Evolutionary conservation across 1,140 invertebrate species (phyloP).

Genomic region (Aradophagus sp.): DNA sequence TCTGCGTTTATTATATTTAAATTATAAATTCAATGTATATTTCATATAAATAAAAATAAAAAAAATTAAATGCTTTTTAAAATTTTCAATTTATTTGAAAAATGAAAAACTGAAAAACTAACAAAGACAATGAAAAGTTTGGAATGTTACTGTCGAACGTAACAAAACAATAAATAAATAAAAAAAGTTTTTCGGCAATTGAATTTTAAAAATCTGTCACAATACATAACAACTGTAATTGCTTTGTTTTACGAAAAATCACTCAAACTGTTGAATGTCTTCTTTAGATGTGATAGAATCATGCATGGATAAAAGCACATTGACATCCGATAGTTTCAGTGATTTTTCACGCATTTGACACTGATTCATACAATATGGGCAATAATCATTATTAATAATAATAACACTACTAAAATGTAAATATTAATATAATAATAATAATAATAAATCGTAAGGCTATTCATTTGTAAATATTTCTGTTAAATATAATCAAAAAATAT

Average conservation of each 20-base stretch:
- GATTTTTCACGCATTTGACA: constrained; percentile 20
- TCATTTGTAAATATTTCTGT: constrained; percentile 70
- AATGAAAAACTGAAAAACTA: no score
- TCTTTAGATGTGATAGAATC: no score
- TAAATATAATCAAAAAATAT: constrained; percentile 73
- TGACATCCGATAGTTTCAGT: background rate
- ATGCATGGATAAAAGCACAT: no score
- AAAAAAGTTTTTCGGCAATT: constrained; percentile 2
- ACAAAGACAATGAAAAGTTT: no score
- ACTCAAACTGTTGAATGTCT: no score
- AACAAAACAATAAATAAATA: constrained; percentile 7
- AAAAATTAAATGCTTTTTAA: no score
- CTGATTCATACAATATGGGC: constrained; percentile 24
- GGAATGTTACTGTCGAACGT: background rate
- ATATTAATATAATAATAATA: constrained; percentile 58
- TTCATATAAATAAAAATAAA: no score
- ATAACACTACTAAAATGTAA: constrained; percentile 67
- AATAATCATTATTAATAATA: constrained; percentile 48
- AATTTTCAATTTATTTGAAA: no score
- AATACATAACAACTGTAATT: constrained; percentile 25
- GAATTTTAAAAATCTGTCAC: constrained; percentile 15
- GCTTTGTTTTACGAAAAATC: background rate
- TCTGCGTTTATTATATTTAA: no score
- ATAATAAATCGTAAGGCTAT: constrained; percentile 65
- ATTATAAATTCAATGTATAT: no score